Conservation (phyloP, 2,888 invertebrate genomes). For the Pyrgus malvae region DNA sequence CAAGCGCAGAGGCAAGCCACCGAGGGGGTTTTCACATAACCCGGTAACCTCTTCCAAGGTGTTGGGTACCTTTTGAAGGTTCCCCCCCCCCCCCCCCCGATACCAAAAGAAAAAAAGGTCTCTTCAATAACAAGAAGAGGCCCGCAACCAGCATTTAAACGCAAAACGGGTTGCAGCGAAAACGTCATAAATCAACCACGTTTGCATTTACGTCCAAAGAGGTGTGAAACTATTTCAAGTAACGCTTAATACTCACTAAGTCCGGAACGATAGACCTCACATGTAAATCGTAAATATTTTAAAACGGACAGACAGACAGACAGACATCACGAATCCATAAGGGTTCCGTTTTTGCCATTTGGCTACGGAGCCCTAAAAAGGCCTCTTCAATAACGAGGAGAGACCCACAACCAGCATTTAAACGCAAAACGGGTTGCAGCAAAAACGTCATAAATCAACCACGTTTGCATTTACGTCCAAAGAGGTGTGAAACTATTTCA, state of each 20-base stretch:
- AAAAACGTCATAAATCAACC: conserved; percentile 2
- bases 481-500: conserved; percentile 22
- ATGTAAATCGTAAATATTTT: conserved; percentile 64
- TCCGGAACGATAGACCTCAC: conserved; percentile 34
- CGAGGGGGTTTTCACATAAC: too few species aligned
- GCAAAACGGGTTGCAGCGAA: neutral
- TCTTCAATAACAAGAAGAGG: too few species aligned
- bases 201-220: neutral
- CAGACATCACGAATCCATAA: too few species aligned
- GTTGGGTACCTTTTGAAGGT: too few species aligned
- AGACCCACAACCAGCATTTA: neutral
- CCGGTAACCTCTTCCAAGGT: too few species aligned
- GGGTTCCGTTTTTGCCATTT: too few species aligned
- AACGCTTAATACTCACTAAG: conserved; percentile 21
- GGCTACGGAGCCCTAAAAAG: too few species aligned
- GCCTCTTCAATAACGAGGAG: too few species aligned
- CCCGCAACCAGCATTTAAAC: neutral
- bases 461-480: neutral
- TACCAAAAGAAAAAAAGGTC: too few species aligned
- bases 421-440: neutral
- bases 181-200: conserved; percentile 2
- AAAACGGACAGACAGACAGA: too few species aligned
- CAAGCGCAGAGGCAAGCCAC: too few species aligned
- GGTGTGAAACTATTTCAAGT: conserved; percentile 22
- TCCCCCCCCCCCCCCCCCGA: too few species aligned